Percentiles rank a stretch among this genome's conserved stretches.
Evolutionary conservation across 1,140 invertebrate genomes (phyloP).

Genomic region (Ips nitidus): DNA sequence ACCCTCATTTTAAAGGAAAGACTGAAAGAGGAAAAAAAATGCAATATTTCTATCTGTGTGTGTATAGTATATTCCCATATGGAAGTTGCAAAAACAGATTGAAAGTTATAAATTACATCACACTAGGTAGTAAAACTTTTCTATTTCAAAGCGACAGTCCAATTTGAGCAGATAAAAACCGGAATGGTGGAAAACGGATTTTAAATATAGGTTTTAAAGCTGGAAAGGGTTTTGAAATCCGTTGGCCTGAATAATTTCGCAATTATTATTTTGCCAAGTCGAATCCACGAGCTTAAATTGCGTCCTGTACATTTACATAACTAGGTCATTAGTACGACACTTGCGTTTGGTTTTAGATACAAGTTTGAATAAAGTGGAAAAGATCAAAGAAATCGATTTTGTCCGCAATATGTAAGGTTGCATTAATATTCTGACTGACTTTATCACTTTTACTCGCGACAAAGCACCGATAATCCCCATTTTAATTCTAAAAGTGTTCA

Average conservation of each 20-base stretch:
- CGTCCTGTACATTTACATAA: slow-evolving; percentile 5
- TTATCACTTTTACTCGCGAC: neutral
- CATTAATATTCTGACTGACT: neutral
- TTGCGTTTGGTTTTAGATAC: neutral
- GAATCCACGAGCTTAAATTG: neutral
- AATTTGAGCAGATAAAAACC: neutral
- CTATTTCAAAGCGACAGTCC: neutral
- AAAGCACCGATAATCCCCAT: neutral
- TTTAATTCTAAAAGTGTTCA: slow-evolving; percentile 1
- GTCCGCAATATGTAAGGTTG: neutral
- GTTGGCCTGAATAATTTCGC: neutral
- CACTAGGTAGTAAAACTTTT: neutral
- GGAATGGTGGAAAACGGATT: neutral
- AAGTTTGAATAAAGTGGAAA: neutral
- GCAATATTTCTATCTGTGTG: too few species aligned
- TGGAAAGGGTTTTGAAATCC: neutral
- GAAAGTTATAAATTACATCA: neutral
- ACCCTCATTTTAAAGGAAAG: too few species aligned
- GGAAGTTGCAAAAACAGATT: too few species aligned
- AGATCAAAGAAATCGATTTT: neutral
- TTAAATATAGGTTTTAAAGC: slow-evolving; percentile 2
- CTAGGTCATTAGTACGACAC: neutral
- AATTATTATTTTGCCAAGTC: neutral
- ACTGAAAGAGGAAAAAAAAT: too few species aligned
- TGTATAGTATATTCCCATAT: too few species aligned